phyloP scores from a whole-genome alignment of 2,888 invertebrate genomes.

The Chymomyza procnemis region DNA sequence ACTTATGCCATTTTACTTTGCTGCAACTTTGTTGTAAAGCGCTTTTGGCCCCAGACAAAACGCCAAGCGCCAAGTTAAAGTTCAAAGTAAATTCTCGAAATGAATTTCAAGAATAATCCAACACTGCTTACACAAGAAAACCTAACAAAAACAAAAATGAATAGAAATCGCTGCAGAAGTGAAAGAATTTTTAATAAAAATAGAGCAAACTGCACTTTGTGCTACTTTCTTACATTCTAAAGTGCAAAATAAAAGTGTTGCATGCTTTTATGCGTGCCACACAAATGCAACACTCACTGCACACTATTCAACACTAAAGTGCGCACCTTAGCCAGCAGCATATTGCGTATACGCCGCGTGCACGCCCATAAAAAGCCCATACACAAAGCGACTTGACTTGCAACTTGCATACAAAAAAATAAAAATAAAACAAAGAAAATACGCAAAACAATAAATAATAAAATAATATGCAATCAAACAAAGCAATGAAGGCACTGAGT shows the following conservation, averaged over 20 bases:
- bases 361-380: conserved; percentile 37
- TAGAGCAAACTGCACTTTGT: neutral
- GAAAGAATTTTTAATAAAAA: neutral
- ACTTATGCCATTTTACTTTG: conserved; percentile 60
- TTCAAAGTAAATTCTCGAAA: neutral
- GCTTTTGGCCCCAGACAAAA: conserved; percentile 30
- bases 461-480: conserved; percentile 1
- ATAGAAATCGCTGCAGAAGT: neutral
- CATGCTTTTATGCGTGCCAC: neutral
- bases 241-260: neutral
- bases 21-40: conserved; percentile 44
- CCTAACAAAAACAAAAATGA: neutral
- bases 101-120: neutral
- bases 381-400: conserved; percentile 51
- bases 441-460: conserved; percentile 29
- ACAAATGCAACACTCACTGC: conserved; percentile 32
- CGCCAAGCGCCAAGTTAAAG: neutral
- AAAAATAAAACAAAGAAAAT: conserved; percentile 42
- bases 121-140: neutral
- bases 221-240: neutral
- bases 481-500: conserved; percentile 4
- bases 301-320: conserved; percentile 45
- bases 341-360: conserved; percentile 34
- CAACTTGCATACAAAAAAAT: too few relatives aligned
- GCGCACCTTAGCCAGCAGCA: neutral